These are phyloP conservation scores for Corvus cornix DNA, from an alignment of 2,113 vertebrate species.

Conservation along the genomic window DNA sequence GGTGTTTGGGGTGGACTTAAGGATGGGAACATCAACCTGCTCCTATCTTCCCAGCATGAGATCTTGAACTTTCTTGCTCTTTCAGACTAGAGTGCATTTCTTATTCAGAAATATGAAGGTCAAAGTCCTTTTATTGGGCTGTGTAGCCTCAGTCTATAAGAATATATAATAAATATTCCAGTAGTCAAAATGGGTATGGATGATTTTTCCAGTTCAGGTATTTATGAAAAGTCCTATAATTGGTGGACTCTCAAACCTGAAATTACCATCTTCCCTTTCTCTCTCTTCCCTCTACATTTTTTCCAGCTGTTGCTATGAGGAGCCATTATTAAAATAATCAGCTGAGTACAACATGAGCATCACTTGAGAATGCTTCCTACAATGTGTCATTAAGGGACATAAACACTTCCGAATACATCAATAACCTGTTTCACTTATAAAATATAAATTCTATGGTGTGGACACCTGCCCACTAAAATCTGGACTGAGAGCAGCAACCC, in stretches of 20 bases:
- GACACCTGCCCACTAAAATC: not conserved
- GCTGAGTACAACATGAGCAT: not conserved
- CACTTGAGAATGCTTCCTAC: not conserved
- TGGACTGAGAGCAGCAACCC: not conserved
- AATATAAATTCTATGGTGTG: not conserved
- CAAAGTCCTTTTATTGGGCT: not conserved
- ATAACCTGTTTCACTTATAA: not conserved
- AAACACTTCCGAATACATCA: not conserved
- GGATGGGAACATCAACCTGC: not conserved
- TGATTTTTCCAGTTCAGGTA: not conserved
- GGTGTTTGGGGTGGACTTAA: not conserved
- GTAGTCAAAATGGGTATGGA: not conserved
- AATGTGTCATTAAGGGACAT: not conserved
- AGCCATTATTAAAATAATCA: not conserved
- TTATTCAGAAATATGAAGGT: not conserved
- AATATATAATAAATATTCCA: not conserved
- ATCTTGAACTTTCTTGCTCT: not conserved
- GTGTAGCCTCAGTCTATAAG: not conserved
- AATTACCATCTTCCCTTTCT: not conserved
- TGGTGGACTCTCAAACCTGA: not conserved
- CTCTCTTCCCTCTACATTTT: not conserved
- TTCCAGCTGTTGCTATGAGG: not conserved
- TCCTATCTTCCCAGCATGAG: fast-evolving
- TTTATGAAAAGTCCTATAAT: not conserved
- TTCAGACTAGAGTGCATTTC: not conserved